Evolutionary conservation across 2,113 vertebrate genomes (phyloP).

Genomic region (Chionomys nivalis): DNA sequence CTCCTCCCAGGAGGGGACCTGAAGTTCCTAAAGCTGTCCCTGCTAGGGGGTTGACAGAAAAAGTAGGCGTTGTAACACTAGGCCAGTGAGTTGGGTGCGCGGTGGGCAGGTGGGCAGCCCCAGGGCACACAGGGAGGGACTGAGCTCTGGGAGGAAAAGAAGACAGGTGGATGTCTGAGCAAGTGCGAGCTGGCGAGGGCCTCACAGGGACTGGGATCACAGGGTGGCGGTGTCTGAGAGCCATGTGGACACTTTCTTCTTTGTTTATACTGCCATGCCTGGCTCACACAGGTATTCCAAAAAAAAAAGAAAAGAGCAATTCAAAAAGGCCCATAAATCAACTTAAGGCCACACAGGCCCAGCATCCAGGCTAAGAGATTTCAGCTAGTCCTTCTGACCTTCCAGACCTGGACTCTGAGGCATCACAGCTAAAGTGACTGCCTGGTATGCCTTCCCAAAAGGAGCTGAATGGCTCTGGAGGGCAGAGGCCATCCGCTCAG

Average conservation of each 20-base stretch:
- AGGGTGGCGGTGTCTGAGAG: neutral
- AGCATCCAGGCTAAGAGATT: neutral
- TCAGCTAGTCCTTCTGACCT: neutral
- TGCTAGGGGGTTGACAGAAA: neutral
- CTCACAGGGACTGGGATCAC: neutral
- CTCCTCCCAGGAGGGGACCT: neutral
- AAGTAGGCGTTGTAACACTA: too few relatives aligned
- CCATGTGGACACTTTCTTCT: neutral
- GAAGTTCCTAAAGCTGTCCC: neutral
- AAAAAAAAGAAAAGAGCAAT: neutral
- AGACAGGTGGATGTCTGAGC: neutral
- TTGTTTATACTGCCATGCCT: neutral
- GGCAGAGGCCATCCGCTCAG: rapidly evolving
- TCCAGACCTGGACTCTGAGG: neutral
- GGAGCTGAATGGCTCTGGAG: neutral
- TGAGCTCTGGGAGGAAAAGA: neutral
- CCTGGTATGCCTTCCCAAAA: neutral
- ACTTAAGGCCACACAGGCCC: neutral
- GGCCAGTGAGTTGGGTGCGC: rapidly evolving
- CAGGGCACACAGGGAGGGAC: neutral
- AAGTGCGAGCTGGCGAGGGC: neutral
- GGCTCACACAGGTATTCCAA: neutral
- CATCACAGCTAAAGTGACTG: neutral
- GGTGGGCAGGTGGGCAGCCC: neutral
- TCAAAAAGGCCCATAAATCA: neutral